Base-by-base conservation (phyloP, 1,140 invertebrate species). In the Potamilus streckersoni region DNA sequence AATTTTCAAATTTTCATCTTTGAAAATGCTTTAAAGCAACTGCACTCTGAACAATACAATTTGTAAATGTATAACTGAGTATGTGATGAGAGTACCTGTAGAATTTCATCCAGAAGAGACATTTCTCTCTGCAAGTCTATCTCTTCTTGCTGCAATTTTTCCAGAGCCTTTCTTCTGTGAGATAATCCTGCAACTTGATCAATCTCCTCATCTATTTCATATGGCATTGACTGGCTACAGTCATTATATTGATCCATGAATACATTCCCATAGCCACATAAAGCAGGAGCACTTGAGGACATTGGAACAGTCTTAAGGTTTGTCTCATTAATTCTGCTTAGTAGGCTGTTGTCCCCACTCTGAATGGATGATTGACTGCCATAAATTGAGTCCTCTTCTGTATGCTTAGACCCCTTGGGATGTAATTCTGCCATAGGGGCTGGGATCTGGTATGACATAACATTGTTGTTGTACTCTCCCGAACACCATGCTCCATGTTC, bases 81-180 rank as follows among this genome's bases (percentile, higher is more conserved):
- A 11, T 49, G 38, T 49, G 38, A 49, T 49, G 38, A 8, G 74
- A 79, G 79, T 68, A 83, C 82, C 75, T 83, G 81, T 23, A 88
- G 70, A 66, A 88, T 86, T 80, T 88, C 85, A 80, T 88, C 86
- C 58, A 88, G 76, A 23, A 88, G 78, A 23, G 82, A 79, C 58
- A 88, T 84, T 69, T 88, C 86, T 67, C 81, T 80, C 55, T 85
- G 84, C 16, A 88, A 62, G 65, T 82, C 79, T 31, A 79, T 76
- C 69, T 88, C 85, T 60, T 82, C 78, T 31, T 81, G 83, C 31
- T 85, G 76, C 12, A 87, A 78, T 14, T 65, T 78, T 67, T 83
- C 78, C 60, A 84, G 71, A 13, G 83, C 83, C 59, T 85, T 81
- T 15, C 79, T 73, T 2, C 80, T 73, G 23, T 69, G 66, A 15